Percentiles rank a stretch among this genome's conserved stretches.
These are phyloP conservation scores for Actinernus sp. DNA, from an alignment of 92 coral and sea anemone species.

Conservation along the genomic window DNA sequence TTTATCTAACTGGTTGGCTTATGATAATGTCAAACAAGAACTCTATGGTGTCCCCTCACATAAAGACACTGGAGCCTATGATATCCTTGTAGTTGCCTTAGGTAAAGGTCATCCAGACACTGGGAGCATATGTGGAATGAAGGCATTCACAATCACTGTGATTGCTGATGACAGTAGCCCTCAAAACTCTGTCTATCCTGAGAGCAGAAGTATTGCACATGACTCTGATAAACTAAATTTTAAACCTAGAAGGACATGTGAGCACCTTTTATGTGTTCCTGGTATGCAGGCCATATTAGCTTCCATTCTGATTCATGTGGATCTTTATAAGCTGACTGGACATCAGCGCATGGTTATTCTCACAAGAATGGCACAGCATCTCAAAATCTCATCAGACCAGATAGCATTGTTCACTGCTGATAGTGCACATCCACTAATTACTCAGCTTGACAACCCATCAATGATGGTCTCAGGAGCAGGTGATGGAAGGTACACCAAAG, in stretches of 20 bases:
- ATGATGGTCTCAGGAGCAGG: conserved; percentile 90
- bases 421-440: conserved; percentile 64
- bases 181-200: conserved; percentile 16
- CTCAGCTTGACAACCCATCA: conserved; percentile 74
- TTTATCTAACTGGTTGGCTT: conserved; percentile 87
- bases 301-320: conserved; percentile 59
- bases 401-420: conserved; percentile 66
- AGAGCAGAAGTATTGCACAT: conserved; percentile 16
- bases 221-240: conserved; percentile 4
- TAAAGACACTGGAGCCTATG: conserved; percentile 69
- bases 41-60: conserved; percentile 88
- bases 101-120: conserved; percentile 42
- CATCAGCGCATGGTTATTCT: conserved; percentile 59
- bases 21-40: conserved; percentile 45
- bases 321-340: conserved; percentile 67
- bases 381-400: conserved; percentile 43
- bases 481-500: conserved; percentile 79
- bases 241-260: conserved; percentile 8
- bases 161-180: conserved; percentile 18
- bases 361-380: conserved; percentile 54
- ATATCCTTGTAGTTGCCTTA: conserved; percentile 86
- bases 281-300: conserved; percentile 73
- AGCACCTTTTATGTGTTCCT: conserved; percentile 61
- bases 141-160: conserved; percentile 74
- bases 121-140: conserved; percentile 85